These are phyloP conservation scores for Apis laboriosa DNA, from an alignment of 1,140 invertebrate genomes.

Conservation along the genomic window DNA sequence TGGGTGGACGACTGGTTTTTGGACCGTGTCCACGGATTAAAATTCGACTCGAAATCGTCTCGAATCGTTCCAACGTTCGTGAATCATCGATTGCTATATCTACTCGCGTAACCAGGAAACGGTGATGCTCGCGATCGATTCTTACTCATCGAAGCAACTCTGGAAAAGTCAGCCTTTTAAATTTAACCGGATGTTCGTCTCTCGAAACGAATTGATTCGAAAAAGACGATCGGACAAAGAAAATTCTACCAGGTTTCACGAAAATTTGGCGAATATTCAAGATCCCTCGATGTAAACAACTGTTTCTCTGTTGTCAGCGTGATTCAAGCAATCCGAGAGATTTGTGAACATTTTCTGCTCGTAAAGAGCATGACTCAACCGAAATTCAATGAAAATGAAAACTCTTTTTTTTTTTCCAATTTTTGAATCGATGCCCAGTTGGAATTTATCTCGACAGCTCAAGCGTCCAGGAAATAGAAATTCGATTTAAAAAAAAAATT, in stretches of 20 bases:
- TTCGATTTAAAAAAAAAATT: no score
- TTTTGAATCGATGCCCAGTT: no score
- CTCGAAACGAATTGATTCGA: no score
- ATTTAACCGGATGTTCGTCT: constrained; percentile 7
- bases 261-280: constrained; percentile 18
- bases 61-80: not conserved
- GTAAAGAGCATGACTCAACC: not conserved
- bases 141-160: constrained; percentile 25
- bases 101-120: not conserved
- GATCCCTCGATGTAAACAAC: not conserved
- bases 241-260: no score
- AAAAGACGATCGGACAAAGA: no score
- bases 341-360: not conserved
- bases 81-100: constrained; percentile 44
- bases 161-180: constrained; percentile 28
- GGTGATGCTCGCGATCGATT: not conserved
- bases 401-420: no score
- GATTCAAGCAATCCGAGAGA: not conserved
- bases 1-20: constrained; percentile 7
- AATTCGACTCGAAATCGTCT: not conserved
- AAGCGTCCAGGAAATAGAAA: no score
- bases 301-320: not conserved
- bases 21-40: constrained; percentile 46
- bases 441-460: no score
- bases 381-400: not conserved